Evolutionary conservation across 2,113 vertebrate species (phyloP), one percentile per base, ranked within the genome.

Genomic region (Leptocoma aspasia): DNA sequence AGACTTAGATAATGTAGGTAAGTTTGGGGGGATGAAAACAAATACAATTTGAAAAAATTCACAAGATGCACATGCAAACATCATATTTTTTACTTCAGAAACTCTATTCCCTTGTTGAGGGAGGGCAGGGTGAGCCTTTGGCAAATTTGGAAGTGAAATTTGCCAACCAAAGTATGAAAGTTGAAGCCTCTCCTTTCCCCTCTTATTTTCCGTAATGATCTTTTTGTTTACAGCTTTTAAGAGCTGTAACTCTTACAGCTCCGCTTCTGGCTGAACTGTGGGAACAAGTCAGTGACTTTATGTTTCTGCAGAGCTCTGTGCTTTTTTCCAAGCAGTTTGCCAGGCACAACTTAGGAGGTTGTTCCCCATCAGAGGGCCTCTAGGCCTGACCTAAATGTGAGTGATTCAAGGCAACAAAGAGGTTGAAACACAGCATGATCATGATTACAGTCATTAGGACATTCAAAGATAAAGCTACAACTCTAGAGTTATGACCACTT

Each of bases 391-490:
- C 44, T 64, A 30, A 93, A 87, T 90, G 44, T 78, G 60, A 54
- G 85, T 86, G 76, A 94, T 94, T 94, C 59, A 54, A 69, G 53
- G 56, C 47, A 78, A 77, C 76, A 86, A 85, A 86, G 85, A 96
- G 71, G 52, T 80, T 90, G 82, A 90, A 96, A 81, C 56, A n/a
- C 94, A 94, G 92, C 64, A 0, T 89, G 92, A 84, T 73, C 3
- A 10, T 93, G 68, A 93, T 97, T 96, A 49, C 76, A 91, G 72
- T 88, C 79, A 96, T 90, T 90, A 93, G 52, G 20, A 90, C 64
- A 37, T 78, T 77, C 52, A 75, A 70, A 77, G 82, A 80, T 88
- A 86, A 68, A 92, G 50, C 53, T 76, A 8, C 50, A 86, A 49
- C 73, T 83, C 49, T 56, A 8, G 91, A 77, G 47, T 86, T 95